A percentile compares a stretch with the other conserved stretches of the same genome.
Evolutionary conservation across 1,140 invertebrate genomes (phyloP).

Genomic region (Pygmarrhopalites habei): DNA sequence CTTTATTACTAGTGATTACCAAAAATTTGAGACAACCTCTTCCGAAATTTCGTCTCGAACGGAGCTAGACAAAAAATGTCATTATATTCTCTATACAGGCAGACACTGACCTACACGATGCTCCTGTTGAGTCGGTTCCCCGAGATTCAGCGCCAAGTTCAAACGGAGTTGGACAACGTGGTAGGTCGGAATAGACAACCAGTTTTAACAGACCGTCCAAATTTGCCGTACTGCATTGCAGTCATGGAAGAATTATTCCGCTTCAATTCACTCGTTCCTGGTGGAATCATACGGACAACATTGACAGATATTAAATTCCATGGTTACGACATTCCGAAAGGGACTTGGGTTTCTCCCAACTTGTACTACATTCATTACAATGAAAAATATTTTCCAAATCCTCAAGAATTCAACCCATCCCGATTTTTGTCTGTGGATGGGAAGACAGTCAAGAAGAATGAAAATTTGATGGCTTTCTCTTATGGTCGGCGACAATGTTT

Average conservation of each 20-base stretch:
- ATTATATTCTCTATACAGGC: too few relatives aligned
- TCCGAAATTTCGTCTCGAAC: too few relatives aligned
- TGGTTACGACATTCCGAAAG: constrained; percentile 43
- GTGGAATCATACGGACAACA: constrained; percentile 5
- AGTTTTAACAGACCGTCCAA: too few relatives aligned
- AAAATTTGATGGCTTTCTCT: constrained; percentile 16
- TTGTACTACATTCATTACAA: constrained; percentile 45
- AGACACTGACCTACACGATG: too few relatives aligned
- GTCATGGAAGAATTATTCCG: constrained; percentile 22
- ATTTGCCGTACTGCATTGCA: constrained; percentile 31
- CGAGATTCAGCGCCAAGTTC: too few relatives aligned
- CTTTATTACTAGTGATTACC: too few relatives aligned
- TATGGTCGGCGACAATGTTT: too few relatives aligned
- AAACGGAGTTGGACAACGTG: too few relatives aligned
- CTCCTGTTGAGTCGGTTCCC: too few relatives aligned
- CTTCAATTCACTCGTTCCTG: constrained; percentile 16
- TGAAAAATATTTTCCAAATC: constrained; percentile 44
- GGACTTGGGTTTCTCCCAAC: constrained; percentile 44
- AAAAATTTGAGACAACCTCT: too few relatives aligned
- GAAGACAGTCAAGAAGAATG: neutral
- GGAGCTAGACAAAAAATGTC: too few relatives aligned
- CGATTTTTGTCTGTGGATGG: constrained; percentile 43
- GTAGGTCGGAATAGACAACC: too few relatives aligned
- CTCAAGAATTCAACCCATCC: constrained; percentile 46
- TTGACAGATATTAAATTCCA: constrained; percentile 33